Conservation (phyloP, 2,113 vertebrate genomes). For the Dasyprocta punctata region DNA sequence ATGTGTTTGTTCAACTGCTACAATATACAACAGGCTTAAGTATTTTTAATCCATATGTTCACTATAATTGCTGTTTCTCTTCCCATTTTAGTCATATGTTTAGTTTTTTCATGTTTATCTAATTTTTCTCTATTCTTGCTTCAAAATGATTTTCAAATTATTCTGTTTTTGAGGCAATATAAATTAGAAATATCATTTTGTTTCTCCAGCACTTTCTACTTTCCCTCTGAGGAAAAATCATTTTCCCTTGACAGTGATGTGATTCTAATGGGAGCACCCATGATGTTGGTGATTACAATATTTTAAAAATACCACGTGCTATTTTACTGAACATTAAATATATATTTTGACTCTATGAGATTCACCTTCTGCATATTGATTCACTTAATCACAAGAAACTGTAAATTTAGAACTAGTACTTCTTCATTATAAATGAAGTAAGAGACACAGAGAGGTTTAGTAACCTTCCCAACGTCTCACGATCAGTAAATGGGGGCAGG, state of each 20-base stretch:
- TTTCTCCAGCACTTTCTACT: not conserved
- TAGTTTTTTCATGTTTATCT: not conserved
- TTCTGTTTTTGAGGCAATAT: not conserved
- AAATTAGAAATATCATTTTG: not conserved
- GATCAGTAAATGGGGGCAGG: not conserved
- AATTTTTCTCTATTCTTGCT: not conserved
- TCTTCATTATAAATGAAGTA: not conserved
- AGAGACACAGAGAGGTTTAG: not conserved
- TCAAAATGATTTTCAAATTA: slow-evolving; percentile 23
- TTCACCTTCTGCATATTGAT: not conserved
- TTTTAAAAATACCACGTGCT: not conserved
- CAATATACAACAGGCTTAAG: not conserved
- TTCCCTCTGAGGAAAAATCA: not conserved
- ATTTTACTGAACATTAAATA: not conserved
- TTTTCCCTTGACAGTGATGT: not conserved
- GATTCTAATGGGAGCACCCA: not conserved
- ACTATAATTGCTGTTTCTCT: not conserved
- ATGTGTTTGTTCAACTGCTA: not conserved
- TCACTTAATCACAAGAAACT: not conserved
- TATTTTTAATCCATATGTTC: not conserved
- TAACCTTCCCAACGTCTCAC: not conserved
- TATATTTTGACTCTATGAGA: not conserved
- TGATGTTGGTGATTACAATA: not conserved
- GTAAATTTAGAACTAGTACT: not conserved
- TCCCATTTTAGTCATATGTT: not conserved